Base-by-base conservation (phyloP, 2,888 invertebrate genomes). In the Torymus aiolomorphi region DNA sequence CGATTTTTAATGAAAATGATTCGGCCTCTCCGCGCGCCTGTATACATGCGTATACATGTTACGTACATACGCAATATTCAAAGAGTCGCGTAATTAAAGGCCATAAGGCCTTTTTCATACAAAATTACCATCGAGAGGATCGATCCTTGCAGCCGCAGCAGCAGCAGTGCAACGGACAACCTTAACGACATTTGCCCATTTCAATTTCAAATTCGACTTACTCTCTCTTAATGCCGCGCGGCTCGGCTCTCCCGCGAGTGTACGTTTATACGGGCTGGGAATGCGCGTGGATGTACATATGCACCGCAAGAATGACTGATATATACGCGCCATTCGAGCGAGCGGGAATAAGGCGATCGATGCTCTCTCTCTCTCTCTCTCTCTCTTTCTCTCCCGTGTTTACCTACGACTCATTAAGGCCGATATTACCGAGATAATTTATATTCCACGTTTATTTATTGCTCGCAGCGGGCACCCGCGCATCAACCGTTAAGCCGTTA, bases 101-200 rank as follows among this genome's bases (percentile, higher is more conserved):
- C 77, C 73, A 80, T 77, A 74, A 80, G 77, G 67, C 73, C 76
- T 77, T 77, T 77, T 77, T 65, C 57, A 76, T 73, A 49, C 57
- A 76, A 74, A 66, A 78, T 73, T 54, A 69, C 14, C 73, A 76
- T 74, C 73, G 69, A 67, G 65, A 65, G 62, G 65, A 78, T 52
- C 59, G 69, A 78, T 59, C 66, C 62, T 51, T 20, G 42, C 42
- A 42, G 8, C 8, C 5, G 42, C 1, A 42, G 31, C 8, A 42
- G 42, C 51, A 13, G 65, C 66, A 24, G n/a, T 24, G 72, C 24
- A 42, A 11, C 54, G 72, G 56, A 71, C 80, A 71, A 24, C 76
- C 76, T 76, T 79, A 79, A 79, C 81, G 78, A 81, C 78, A 79
- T 72, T 81, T 73, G 73, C 79, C 79, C 74, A 82, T 82, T 82